Evolutionary conservation across 2,888 invertebrate species (phyloP).

Genomic region (Lasioglossum oenotherae): DNA sequence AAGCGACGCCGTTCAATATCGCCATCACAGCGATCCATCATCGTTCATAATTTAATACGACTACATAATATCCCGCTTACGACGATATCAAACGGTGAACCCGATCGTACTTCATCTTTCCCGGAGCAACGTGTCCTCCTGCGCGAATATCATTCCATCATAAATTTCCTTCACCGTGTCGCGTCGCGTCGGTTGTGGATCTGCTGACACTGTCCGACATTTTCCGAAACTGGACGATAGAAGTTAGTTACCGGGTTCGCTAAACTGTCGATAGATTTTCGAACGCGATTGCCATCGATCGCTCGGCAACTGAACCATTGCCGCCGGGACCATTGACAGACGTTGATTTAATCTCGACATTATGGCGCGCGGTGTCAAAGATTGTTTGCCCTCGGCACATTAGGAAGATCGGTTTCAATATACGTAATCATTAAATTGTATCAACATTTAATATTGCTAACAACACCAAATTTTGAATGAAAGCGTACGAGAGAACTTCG

Average conservation of each 20-base stretch:
- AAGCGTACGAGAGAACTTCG: too few species aligned
- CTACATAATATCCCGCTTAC: conserved; percentile 61
- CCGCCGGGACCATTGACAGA: background rate
- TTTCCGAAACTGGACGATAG: background rate
- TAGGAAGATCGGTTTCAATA: too few species aligned
- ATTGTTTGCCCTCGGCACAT: background rate
- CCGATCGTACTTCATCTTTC: conserved; percentile 55
- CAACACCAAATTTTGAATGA: too few species aligned
- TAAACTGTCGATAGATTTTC: conserved; percentile 15
- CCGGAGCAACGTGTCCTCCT: conserved; percentile 15
- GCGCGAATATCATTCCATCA: conserved; percentile 37
- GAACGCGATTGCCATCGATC: background rate
- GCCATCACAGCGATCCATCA: conserved; percentile 60
- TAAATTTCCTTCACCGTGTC: conserved; percentile 18
- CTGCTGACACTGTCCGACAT: conserved; percentile 7
- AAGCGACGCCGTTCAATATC: conserved; percentile 46
- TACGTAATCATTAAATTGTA: too few species aligned
- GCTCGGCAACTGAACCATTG: background rate
- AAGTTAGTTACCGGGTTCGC: background rate
- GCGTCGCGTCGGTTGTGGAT: background rate
- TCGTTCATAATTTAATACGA: conserved; percentile 60
- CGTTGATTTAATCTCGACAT: background rate
- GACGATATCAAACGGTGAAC: conserved; percentile 44
- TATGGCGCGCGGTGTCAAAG: background rate
- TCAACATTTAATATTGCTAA: too few species aligned